These are phyloP conservation scores for Hippasteria phrygiana DNA, from an alignment of 53 echinoderm and acorn worm genomes.

Conservation along the genomic window DNA sequence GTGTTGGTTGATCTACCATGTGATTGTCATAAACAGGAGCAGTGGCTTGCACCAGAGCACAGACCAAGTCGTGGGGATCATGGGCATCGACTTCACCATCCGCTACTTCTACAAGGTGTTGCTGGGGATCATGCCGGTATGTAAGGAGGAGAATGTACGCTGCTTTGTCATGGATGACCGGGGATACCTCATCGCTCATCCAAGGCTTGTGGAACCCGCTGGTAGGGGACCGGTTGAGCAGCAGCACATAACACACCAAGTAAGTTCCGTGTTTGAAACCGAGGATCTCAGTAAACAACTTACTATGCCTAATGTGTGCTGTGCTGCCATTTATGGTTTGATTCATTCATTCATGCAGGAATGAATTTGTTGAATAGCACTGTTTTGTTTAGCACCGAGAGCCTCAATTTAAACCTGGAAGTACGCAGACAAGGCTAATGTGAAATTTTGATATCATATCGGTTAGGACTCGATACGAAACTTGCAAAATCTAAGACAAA, in stretches of 20 bases:
- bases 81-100: slow-evolving; percentile 93
- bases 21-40: slow-evolving; percentile 30
- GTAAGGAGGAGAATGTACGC: slow-evolving; percentile 84
- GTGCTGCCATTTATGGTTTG: no score
- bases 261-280: slow-evolving; percentile 17
- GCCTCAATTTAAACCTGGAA: no score
- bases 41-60: slow-evolving; percentile 67
- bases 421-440: no score
- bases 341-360: no score
- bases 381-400: no score
- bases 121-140: slow-evolving; percentile 85
- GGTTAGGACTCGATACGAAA: no score
- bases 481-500: no score
- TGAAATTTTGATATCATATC: no score
- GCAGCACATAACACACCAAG: slow-evolving; percentile 97
- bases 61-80: slow-evolving; percentile 84
- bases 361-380: no score
- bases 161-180: slow-evolving; percentile 97
- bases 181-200: slow-evolving; percentile 95
- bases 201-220: slow-evolving; percentile 86
- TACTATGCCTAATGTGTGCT: no score
- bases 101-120: slow-evolving; percentile 93
- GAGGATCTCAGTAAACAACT: no score
- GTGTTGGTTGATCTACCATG: no score
- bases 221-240: slow-evolving; percentile 92